Conservation (phyloP, 1,140 invertebrate genomes). For the Apis laboriosa region DNA sequence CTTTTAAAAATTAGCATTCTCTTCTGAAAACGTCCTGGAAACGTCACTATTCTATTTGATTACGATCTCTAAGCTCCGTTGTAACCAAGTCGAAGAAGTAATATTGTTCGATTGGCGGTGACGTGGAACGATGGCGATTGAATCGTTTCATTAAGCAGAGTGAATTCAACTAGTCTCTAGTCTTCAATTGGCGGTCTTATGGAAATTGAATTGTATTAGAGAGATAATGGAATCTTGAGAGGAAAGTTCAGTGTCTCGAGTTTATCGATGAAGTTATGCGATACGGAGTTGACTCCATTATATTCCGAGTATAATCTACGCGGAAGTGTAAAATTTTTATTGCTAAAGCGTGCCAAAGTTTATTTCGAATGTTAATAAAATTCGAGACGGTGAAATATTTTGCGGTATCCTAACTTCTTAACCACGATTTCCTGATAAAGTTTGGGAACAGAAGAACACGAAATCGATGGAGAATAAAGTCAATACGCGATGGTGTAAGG, state of each 20-base stretch:
- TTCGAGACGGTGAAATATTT: not conserved
- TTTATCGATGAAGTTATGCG: not conserved
- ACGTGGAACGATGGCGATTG: conserved; percentile 21
- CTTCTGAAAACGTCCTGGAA: too few species aligned
- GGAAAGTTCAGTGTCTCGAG: not conserved
- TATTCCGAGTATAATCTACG: too few species aligned
- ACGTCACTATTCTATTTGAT: too few species aligned
- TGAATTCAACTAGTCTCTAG: not conserved
- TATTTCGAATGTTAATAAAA: not conserved
- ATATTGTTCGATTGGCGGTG: conserved; percentile 9
- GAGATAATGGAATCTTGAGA: conserved; percentile 16
- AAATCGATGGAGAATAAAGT: too few species aligned
- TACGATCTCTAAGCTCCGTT: not conserved
- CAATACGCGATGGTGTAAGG: too few species aligned
- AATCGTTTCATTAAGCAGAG: conserved; percentile 14
- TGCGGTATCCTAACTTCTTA: not conserved
- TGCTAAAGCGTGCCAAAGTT: too few species aligned
- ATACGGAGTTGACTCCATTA: too few species aligned
- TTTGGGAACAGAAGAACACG: too few species aligned
- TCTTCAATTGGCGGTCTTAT: not conserved
- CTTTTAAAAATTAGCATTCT: too few species aligned
- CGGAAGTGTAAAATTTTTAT: not conserved
- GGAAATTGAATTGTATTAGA: not conserved
- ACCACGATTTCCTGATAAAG: too few species aligned
- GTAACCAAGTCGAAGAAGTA: too few species aligned